Evolutionary conservation across 2,797 vertebrate species (phyloP), one percentile per base, ranked within the genome.

Genomic region (Coregonus suidteri): DNA sequence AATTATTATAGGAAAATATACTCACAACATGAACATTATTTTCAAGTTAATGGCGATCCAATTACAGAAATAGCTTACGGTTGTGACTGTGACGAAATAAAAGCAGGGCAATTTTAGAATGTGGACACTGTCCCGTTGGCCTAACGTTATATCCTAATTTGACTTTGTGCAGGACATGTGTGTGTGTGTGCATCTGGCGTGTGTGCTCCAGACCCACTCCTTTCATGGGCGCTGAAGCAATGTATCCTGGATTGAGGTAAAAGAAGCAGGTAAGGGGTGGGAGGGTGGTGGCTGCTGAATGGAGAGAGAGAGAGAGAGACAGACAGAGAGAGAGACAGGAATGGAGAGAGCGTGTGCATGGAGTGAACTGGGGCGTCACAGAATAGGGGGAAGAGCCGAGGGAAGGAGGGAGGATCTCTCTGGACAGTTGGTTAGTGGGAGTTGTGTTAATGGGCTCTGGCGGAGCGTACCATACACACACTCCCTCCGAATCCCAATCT

Each of bases 341-440:
- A 75, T 80, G 80, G 86, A 79, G 73, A 71, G 80, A 81, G 75
- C 83, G 83, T 90, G 92, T 92, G 90, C 92, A 93, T 88, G 88
- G 82, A 93, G 93, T 94, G 91, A 93, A 94, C 89, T 94, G 88
- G 93, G 94, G 86, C 93, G 93, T 82, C 71, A 16, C 77, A 82
- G 86, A 91, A 88, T 82, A 83, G 81, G 81, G 77, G 72, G 51
- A 72, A 73, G 83, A 83, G 85, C 80, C 76, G 71, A 87, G 87
- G 73, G 77, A 80, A 75, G 75, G 31, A 3, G n/a, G 25, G 85
- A 80, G 73, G 68, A 41, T 41, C 7, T 41, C 41, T 41, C 7
- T 41, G 41, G 41, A 41, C 41, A 41, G 41, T 41, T 41, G 41
- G 41, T 41, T 41, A 41, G 41, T 78, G 80, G 72, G 74, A 41